These are phyloP conservation scores for Drosophila kokeensis DNA, from an alignment of 2,888 invertebrate genomes.

Conservation along the genomic window DNA sequence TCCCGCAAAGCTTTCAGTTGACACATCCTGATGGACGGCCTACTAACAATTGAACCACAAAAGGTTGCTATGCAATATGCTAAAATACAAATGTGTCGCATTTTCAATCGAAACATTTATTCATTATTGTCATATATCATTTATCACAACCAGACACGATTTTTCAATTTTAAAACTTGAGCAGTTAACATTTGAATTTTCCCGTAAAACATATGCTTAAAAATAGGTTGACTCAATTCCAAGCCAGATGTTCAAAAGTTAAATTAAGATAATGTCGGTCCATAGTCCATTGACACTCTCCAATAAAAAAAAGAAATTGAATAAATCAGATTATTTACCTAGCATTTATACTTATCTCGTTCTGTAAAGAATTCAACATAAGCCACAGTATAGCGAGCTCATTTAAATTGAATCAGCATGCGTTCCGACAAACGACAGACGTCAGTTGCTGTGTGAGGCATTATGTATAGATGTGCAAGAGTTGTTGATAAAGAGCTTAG, in stretches of 20 bases:
- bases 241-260: neutral
- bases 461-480: conserved; percentile 4
- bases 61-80: conserved; percentile 2
- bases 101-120: neutral
- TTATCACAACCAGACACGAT: neutral
- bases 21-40: conserved; percentile 23
- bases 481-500: conserved; percentile 53
- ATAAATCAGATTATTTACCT: conserved; percentile 1
- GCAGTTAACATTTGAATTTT: neutral
- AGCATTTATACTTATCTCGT: neutral
- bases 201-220: neutral
- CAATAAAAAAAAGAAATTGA: neutral
- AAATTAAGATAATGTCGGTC: neutral
- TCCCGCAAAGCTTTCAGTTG: conserved; percentile 17
- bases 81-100: neutral
- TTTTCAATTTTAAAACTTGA: neutral
- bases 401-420: conserved; percentile 3
- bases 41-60: conserved; percentile 1
- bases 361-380: neutral
- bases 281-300: neutral
- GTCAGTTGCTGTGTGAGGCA: neutral
- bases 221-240: neutral
- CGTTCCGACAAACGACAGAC: conserved; percentile 3
- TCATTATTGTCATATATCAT: neutral
- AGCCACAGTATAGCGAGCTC: neutral